Conservation (phyloP, 2,797 vertebrate genomes). For the Falco novaeseelandiae region DNA sequence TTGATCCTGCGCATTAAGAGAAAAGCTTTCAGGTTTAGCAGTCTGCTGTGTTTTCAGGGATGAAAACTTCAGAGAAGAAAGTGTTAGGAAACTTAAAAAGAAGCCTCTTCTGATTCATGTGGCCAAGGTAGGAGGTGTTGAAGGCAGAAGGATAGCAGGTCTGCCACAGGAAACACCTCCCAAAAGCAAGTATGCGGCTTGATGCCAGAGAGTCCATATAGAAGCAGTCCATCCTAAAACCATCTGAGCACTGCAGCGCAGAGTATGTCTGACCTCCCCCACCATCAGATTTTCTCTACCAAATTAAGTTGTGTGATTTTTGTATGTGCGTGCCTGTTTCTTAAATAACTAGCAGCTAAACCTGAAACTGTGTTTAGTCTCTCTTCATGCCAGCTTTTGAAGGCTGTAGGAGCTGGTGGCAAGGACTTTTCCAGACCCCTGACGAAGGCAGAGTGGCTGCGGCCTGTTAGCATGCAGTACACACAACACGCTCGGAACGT, state of each 20-base stretch:
- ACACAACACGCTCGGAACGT: background rate
- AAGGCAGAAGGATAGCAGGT: background rate
- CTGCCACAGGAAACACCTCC: background rate
- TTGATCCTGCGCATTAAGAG: background rate
- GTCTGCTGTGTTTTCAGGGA: background rate
- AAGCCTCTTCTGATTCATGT: background rate
- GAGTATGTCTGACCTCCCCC: background rate
- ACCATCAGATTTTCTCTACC: background rate
- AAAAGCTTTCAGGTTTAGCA: background rate
- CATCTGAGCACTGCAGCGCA: background rate
- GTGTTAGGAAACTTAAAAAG: background rate
- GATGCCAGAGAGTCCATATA: background rate
- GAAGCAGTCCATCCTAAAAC: background rate
- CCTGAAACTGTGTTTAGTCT: background rate
- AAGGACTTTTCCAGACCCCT: background rate
- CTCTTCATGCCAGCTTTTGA: background rate
- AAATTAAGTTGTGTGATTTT: fast-evolving
- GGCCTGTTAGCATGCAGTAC: background rate
- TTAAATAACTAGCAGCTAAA: background rate
- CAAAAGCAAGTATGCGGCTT: background rate
- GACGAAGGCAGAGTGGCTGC: background rate
- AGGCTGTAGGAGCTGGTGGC: background rate
- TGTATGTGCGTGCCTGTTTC: background rate
- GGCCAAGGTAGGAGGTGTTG: background rate
- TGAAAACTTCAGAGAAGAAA: background rate